Conservation (phyloP, 2,888 invertebrate species). For the Xylota sylvarum region DNA sequence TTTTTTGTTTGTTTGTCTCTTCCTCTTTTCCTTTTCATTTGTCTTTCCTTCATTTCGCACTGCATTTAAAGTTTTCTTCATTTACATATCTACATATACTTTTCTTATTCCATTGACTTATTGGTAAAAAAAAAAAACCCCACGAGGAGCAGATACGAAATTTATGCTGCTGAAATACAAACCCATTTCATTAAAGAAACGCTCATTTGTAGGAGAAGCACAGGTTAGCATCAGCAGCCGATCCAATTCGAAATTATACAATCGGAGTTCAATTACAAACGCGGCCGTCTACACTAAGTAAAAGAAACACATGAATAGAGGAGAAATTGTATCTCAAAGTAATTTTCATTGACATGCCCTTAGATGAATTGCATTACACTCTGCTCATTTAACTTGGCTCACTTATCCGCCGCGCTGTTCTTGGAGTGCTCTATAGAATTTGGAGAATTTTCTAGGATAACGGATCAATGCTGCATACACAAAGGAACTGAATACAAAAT, state of each 20-base stretch:
- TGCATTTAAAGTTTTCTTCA: constrained; percentile 54
- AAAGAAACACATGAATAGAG: neutral
- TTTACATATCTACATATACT: constrained; percentile 32
- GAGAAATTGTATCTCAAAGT: constrained; percentile 35
- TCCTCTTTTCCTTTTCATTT: constrained; percentile 5
- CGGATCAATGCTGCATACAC: constrained; percentile 3
- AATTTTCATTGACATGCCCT: constrained; percentile 51
- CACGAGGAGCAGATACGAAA: constrained; percentile 35
- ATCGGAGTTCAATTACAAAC: constrained; percentile 16
- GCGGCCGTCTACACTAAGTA: neutral
- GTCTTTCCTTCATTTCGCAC: constrained; percentile 38
- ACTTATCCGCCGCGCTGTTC: constrained; percentile 3
- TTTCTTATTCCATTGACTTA: constrained; percentile 35
- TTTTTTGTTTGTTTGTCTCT: constrained; percentile 25
- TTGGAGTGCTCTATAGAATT: constrained; percentile 15
- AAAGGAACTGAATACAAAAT: constrained; percentile 18
- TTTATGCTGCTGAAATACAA: constrained; percentile 43
- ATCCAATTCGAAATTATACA: constrained; percentile 49
- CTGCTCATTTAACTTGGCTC: constrained; percentile 33
- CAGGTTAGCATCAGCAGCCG: neutral
- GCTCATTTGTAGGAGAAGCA: constrained; percentile 28
- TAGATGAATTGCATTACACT: constrained; percentile 57
- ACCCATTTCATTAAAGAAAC: constrained; percentile 46
- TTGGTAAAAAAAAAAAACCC: constrained; percentile 11
- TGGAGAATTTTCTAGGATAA: constrained; percentile 34